A percentile compares a stretch with the other conserved stretches of the same genome.
Conservation (phyloP, 2,113 vertebrate genomes). For the Neomonachus schauinslandi region DNA sequence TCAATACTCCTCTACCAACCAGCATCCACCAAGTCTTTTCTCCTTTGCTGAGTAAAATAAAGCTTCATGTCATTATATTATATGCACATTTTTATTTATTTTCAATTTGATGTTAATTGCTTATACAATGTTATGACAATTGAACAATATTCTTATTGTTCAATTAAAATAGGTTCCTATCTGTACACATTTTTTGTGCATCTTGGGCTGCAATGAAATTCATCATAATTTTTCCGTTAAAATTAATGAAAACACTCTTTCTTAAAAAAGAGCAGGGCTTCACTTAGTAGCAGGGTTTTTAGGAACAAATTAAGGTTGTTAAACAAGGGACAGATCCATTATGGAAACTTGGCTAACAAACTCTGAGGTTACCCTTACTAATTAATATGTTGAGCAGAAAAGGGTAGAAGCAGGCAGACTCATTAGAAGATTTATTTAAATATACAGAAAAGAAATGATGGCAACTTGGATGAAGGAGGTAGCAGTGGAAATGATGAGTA, state of each 20-base stretch:
- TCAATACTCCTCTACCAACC: background rate
- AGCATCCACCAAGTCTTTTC: background rate
- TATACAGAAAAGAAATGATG: background rate
- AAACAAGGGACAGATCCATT: background rate
- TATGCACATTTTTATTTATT: background rate
- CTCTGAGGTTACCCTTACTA: background rate
- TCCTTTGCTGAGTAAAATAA: background rate
- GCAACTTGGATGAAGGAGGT: background rate
- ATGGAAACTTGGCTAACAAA: background rate
- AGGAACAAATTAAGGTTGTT: background rate
- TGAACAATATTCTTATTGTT: background rate
- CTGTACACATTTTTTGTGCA: background rate
- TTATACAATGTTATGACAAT: background rate
- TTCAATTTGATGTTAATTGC: background rate
- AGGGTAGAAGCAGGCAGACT: background rate
- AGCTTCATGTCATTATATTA: background rate
- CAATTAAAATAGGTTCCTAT: slow-evolving; percentile 25
- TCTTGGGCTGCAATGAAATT: background rate
- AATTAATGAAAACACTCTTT: background rate
- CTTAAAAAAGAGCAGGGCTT: background rate
- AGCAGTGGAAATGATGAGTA: background rate
- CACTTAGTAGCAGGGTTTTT: background rate
- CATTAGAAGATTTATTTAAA: background rate
- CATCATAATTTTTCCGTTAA: background rate
- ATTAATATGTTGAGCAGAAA: background rate